Evolutionary conservation across 2,888 invertebrate genomes (phyloP).

Genomic region (Copidosoma aretas): DNA sequence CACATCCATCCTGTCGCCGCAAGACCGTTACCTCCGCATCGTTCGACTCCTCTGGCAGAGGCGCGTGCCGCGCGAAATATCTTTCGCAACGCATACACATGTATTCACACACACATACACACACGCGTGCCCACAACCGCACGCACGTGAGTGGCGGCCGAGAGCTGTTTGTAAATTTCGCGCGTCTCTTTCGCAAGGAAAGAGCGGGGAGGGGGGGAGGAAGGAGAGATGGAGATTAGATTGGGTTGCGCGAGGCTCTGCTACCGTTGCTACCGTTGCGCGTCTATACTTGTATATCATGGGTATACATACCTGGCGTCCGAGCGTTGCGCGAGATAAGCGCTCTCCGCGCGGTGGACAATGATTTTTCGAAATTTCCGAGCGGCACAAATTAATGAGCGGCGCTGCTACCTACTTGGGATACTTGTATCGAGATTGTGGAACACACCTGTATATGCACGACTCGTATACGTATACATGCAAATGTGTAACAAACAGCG

Average conservation of each 20-base stretch:
- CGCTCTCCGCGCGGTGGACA: not conserved
- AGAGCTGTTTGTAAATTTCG: slow-evolving; percentile 3
- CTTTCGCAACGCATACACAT: slow-evolving; percentile 7
- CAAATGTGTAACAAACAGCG: too few relatives aligned
- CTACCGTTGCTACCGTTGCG: too few relatives aligned
- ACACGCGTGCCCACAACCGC: not conserved
- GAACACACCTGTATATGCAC: too few relatives aligned
- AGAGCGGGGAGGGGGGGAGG: not conserved
- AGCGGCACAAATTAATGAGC: slow-evolving; percentile 2
- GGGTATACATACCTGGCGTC: too few relatives aligned
- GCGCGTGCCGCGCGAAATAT: slow-evolving; percentile 15
- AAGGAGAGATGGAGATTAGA: slow-evolving; percentile 2
- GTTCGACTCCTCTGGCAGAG: slow-evolving; percentile 8
- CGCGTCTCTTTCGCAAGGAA: slow-evolving; percentile 20
- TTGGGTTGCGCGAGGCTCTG: not conserved
- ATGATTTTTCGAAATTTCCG: slow-evolving; percentile 16
- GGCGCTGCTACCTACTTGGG: not conserved
- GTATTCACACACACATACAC: not conserved
- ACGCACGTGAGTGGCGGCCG: slow-evolving; percentile 1
- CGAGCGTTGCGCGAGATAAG: too few relatives aligned
- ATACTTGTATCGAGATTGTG: too few relatives aligned
- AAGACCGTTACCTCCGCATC: slow-evolving; percentile 35
- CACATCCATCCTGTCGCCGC: slow-evolving; percentile 26
- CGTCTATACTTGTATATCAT: too few relatives aligned
- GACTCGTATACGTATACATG: too few relatives aligned